Conservation (phyloP, 2,113 vertebrate genomes). For the Neotragus moschatus region DNA sequence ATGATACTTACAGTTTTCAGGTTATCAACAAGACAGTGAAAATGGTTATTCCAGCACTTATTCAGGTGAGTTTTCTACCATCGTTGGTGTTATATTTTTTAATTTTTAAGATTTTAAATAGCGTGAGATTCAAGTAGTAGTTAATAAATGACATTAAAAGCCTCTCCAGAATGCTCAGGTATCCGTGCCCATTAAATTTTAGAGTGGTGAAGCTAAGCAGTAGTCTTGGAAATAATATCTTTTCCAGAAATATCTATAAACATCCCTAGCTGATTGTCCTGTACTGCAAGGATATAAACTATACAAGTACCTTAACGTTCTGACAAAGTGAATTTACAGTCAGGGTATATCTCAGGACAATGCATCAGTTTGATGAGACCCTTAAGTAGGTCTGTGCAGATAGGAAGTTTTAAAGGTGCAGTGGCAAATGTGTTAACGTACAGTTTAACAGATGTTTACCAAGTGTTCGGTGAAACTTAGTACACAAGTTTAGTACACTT, state of each 20-base stretch:
- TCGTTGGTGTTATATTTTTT: not conserved
- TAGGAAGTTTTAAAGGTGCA: not conserved
- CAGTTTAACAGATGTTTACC: not conserved
- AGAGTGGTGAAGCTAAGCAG: not conserved
- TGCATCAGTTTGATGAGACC: not conserved
- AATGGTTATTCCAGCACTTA: slow-evolving; percentile 94
- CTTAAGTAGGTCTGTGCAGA: not conserved
- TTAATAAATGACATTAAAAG: not conserved
- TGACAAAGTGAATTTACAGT: not conserved
- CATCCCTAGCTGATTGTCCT: not conserved
- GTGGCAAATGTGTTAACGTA: not conserved
- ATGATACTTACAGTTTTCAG: slow-evolving; percentile 96
- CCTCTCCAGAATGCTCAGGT: not conserved
- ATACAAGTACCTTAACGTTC: not conserved
- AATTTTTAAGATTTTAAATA: not conserved
- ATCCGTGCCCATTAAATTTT: not conserved
- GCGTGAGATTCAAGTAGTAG: not conserved
- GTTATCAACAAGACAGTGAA: slow-evolving; percentile 96
- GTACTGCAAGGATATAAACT: not conserved
- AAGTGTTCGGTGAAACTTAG: not conserved
- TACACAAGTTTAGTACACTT: too few species aligned
- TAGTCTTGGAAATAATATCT: not conserved
- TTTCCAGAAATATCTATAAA: not conserved
- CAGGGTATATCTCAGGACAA: not conserved
- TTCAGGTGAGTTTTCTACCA: slow-evolving; percentile 81